Base-by-base conservation (phyloP, 2,797 vertebrate species). In the Myotis planiceps region DNA sequence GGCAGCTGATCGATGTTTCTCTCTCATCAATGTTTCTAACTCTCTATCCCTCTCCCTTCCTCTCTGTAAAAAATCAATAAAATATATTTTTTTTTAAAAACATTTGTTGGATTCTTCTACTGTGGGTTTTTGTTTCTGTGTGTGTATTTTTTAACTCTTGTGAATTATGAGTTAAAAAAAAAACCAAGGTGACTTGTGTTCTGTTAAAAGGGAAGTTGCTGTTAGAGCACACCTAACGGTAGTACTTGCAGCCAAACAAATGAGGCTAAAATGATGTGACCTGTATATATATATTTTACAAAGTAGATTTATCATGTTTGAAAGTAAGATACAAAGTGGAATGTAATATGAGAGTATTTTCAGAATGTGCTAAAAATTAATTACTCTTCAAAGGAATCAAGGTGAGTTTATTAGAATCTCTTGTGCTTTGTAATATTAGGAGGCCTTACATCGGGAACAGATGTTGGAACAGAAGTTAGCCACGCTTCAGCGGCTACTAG, bases 391-490 rank as follows among this genome's bases (percentile, higher is more conserved):
- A 75, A 94, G 55, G 68, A 87, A 58, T 76, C 9, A 3, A 84
- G 37, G 23, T 49, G 14, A 58, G 6, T 95, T 96, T 60, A 86
- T 89, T 84, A 87, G 37, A 95, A 65, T 96, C 32, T 97, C 51
- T 95, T 92, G 55, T 89, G 89, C 72, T 94, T 60, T 97, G 21
- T 98, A 91, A 96, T 90, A 87, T 37, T 95, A 99, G 99, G 99
- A 99, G 99, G 99, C 99, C 99, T 99, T 99, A 99, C 99, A 99
- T 98, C 98, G 99, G 99, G 99, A 99, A 99, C 99, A 99, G 99
- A 99, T 99, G 99, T 98, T 99, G 99, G 99, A 99, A 99, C 99
- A 99, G 99, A 99, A 99, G 98, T 96, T 99, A 96, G 99, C 99
- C 98, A 99, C 99, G 9, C 99, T 99, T 98, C 99, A 99, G 98